These are phyloP conservation scores for Orientallactaga sibirica DNA, from an alignment of 2,797 vertebrate species.

Conservation along the genomic window DNA sequence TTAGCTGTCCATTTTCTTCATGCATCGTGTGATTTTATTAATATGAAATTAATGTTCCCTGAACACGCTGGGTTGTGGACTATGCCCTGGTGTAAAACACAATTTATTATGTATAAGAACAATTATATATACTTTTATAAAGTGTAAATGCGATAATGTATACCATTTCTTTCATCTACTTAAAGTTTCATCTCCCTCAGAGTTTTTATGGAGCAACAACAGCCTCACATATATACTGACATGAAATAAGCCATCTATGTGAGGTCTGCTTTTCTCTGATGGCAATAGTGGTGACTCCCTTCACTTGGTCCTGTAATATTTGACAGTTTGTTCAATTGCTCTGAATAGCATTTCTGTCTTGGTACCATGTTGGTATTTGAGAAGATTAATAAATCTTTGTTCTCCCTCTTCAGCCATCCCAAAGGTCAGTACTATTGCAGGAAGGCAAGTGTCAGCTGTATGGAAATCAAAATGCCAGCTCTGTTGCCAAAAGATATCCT, in stretches of 20 bases:
- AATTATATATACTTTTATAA: not conserved
- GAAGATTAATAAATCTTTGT: slow-evolving; percentile 21
- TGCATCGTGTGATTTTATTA: not conserved
- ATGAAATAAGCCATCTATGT: not conserved
- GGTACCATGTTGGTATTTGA: slow-evolving; percentile 3
- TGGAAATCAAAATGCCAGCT: slow-evolving; percentile 31
- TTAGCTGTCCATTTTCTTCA: not conserved
- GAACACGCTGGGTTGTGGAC: not conserved
- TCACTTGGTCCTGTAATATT: not conserved
- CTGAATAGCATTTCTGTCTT: slow-evolving; percentile 11
- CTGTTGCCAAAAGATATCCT: not conserved
- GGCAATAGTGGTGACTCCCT: not conserved
- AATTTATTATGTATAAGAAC: not conserved
- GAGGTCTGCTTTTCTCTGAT: not conserved
- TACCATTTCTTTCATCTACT: not conserved
- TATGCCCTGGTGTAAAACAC: not conserved
- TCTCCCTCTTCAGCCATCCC: not conserved
- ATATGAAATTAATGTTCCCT: not conserved
- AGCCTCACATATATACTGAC: not conserved
- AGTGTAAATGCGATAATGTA: not conserved
- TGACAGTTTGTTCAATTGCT: slow-evolving; percentile 25
- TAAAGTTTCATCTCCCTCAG: not conserved
- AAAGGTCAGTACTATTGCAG: not conserved
- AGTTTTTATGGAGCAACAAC: not conserved
- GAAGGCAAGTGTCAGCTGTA: not conserved